phyloP scores from a whole-genome alignment of 2,888 invertebrate genomes.

The Scaeva pyrastri region DNA sequence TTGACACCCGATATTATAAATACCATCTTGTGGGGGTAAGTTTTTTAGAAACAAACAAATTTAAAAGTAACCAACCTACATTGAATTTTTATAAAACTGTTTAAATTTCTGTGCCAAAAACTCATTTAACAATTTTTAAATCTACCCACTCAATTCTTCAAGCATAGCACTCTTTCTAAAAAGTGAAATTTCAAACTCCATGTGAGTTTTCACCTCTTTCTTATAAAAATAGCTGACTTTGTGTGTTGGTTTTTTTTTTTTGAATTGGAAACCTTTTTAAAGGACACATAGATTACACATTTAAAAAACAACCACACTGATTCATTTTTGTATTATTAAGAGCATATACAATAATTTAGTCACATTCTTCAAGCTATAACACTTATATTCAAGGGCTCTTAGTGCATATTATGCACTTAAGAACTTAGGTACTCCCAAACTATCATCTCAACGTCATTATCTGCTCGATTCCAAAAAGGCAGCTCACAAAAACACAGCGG shows the following conservation, averaged over 20 bases:
- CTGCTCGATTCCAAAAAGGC: conserved; percentile 46
- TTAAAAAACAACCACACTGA: neutral
- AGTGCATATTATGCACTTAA: conserved; percentile 72
- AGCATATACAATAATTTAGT: conserved; percentile 54
- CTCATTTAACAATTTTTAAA: neutral
- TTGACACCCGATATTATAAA: no score
- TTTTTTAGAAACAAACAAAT: no score
- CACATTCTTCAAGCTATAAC: conserved; percentile 62
- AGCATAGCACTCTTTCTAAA: neutral
- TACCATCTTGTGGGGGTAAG: no score
- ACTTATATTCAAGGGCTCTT: conserved; percentile 56
- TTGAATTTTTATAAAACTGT: neutral
- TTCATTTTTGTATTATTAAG: conserved; percentile 55
- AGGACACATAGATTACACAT: neutral
- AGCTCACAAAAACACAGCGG: neutral
- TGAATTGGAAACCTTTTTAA: neutral
- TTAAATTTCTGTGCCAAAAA: neutral
- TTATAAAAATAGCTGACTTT: neutral
- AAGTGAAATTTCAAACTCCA: neutral
- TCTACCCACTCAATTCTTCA: conserved; percentile 1
- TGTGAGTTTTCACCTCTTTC: neutral
- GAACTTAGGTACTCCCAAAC: conserved; percentile 42
- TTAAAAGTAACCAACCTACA: neutral
- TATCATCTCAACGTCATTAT: conserved; percentile 68
- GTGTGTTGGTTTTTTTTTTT: neutral